phyloP scores from a whole-genome alignment of 2,888 invertebrate species.

The Orthonychiurus folsomi region DNA sequence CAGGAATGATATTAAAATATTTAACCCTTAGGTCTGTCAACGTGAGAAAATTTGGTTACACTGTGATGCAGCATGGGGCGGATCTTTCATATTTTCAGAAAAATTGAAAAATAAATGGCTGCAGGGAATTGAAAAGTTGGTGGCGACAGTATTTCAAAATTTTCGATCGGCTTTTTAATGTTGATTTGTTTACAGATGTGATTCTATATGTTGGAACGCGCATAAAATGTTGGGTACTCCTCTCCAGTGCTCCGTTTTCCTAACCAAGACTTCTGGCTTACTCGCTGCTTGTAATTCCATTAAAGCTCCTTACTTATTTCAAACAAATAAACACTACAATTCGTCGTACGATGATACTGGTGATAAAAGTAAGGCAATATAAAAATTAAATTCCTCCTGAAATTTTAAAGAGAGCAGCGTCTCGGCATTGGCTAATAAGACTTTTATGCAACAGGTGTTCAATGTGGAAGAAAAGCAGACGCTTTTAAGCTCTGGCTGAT shows the following conservation, averaged over 20 bases:
- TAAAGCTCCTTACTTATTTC: constrained; percentile 67
- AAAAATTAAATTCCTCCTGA: not conserved
- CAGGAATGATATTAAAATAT: not conserved
- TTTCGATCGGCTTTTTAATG: not conserved
- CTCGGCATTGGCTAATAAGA: too few species aligned
- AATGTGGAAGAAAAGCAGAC: constrained; percentile 88
- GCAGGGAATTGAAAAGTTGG: constrained; percentile 57
- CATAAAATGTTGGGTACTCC: constrained; percentile 77
- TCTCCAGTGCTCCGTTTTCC: constrained; percentile 64
- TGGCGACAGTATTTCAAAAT: constrained; percentile 9
- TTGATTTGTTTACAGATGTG: constrained; percentile 49
- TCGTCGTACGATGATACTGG: constrained; percentile 68
- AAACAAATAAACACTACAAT: constrained; percentile 79
- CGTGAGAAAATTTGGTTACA: constrained; percentile 68
- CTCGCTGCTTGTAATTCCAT: constrained; percentile 61
- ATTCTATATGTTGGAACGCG: constrained; percentile 76
- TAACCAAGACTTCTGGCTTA: constrained; percentile 54
- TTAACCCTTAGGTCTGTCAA: constrained; percentile 50
- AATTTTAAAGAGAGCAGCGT: not conserved
- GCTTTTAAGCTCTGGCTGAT: constrained; percentile 86
- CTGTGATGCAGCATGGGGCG: constrained; percentile 76
- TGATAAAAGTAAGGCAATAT: constrained; percentile 57
- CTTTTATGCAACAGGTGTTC: constrained; percentile 54
- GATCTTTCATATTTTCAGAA: constrained; percentile 60
- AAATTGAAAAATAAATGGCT: constrained; percentile 53